Base-by-base conservation (phyloP, 2,888 invertebrate species). In the Epirrita christyi region DNA sequence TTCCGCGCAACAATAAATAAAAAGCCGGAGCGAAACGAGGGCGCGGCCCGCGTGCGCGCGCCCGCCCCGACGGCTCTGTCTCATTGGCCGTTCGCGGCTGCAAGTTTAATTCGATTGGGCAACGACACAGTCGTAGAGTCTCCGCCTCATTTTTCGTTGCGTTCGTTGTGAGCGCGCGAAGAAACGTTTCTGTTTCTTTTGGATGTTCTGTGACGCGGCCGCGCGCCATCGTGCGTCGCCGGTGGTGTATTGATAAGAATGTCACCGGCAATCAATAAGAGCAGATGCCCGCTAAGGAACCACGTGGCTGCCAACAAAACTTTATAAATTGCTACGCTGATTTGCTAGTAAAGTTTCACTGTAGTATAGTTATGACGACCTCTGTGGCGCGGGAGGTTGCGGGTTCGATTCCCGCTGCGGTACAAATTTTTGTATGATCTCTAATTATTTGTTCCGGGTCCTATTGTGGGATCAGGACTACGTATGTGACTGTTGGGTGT, bases 1-100 rank as follows among this genome's bases (percentile, higher is more conserved):
- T 92, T 91, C 93, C 93, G 94, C 93, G 94, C 94, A 93, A 94
- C 94, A 94, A 94, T 94, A 94, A 94, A 94, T 94, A 94, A 94
- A 94, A 94, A 94, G 93, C 83, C 82, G 88, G 89, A 88, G 92
- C 86, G 82, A 76, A 77, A 74, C 82, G 88, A 87, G 88, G 91
- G 92, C 93, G 92, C 93, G 92, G 92, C 88, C n/a, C 84, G 85
- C 82, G 85, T 84, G 88, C 88, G 88, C 87, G 85, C 87, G 83
- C 84, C 86, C 87, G 86, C 87, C 89, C 88, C 81, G 84, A 66
- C 81, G 71, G 72, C 71, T 65, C 66, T 59, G 67, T 62, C 78
- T 79, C 70, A 93, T 93, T 93, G 93, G 93, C 76, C 81, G 72
- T 67, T 69, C 63, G 67, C 60, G 69, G 75, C 65, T 75, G 71